These are phyloP conservation scores for Beaufortia kweichowensis DNA, from an alignment of 2,113 vertebrate species.

Conservation along the genomic window DNA sequence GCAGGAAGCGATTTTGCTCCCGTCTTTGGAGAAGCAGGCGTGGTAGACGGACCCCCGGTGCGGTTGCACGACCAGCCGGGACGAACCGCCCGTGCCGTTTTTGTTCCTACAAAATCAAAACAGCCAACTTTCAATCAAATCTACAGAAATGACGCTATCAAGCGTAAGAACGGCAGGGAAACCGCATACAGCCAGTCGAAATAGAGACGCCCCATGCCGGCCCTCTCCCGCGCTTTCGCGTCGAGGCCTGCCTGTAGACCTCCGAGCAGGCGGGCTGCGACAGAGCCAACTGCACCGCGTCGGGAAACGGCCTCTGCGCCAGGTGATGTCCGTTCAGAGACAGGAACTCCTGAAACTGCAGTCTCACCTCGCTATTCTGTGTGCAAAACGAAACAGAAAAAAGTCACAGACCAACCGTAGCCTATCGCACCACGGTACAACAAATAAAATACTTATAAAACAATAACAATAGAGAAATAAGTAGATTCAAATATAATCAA, in stretches of 20 bases:
- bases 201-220: conserved; percentile 78
- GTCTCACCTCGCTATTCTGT: conserved; percentile 83
- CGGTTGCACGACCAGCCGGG: conserved; percentile 87
- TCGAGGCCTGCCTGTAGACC: conserved; percentile 86
- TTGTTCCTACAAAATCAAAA: conserved; percentile 81
- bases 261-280: conserved; percentile 85
- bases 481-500: no score
- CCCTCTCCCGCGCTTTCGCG: conserved; percentile 75
- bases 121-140: background rate
- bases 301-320: conserved; percentile 88
- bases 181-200: conserved; percentile 87
- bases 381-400: conserved; percentile 36
- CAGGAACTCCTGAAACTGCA: conserved; percentile 96
- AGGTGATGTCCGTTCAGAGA: conserved; percentile 92
- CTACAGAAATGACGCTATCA: background rate
- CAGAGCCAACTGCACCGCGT: conserved; percentile 90
- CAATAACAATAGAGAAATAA: background rate
- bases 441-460: no score
- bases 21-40: conserved; percentile 90
- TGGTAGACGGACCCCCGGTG: conserved; percentile 88
- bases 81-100: conserved; percentile 81
- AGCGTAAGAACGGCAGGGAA: background rate
- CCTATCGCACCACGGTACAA: no score
- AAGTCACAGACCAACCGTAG: no score
- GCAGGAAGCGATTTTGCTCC: conserved; percentile 87